A percentile compares a stretch with the other conserved stretches of the same genome.
Evolutionary conservation across 2,888 invertebrate species (phyloP).

Genomic region (Spisula subtruncata): DNA sequence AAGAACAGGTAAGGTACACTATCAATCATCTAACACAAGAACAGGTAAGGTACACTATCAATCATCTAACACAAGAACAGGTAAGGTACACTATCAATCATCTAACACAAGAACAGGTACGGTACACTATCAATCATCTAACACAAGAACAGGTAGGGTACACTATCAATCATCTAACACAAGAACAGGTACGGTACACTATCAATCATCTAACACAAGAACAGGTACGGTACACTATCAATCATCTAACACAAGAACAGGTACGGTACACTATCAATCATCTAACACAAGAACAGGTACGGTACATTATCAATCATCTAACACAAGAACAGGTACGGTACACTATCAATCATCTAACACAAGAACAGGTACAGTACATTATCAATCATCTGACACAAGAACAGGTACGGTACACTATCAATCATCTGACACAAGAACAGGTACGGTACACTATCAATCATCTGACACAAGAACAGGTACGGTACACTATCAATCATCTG

Average conservation of each 20-base stretch:
- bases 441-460: too few species aligned
- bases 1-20: conserved; percentile 29
- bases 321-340: conserved; percentile 21
- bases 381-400: not conserved
- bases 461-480: conserved; percentile 25
- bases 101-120: conserved; percentile 25
- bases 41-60: conserved; percentile 27
- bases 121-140: too few species aligned
- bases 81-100: too few species aligned
- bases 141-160: conserved; percentile 21
- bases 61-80: conserved; percentile 22
- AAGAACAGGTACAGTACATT: conserved; percentile 28
- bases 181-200: conserved; percentile 29
- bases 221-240: conserved; percentile 27
- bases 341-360: too few species aligned
- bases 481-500: too few species aligned
- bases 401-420: conserved; percentile 27
- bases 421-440: conserved; percentile 21
- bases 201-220: conserved; percentile 3
- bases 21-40: conserved; percentile 3
- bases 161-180: too few species aligned
- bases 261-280: too few species aligned
- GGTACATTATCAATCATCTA: too few species aligned
- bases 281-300: conserved; percentile 25
- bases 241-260: conserved; percentile 22